phyloP scores from a whole-genome alignment of 2,113 vertebrate genomes.

The Zapus hudsonius region DNA sequence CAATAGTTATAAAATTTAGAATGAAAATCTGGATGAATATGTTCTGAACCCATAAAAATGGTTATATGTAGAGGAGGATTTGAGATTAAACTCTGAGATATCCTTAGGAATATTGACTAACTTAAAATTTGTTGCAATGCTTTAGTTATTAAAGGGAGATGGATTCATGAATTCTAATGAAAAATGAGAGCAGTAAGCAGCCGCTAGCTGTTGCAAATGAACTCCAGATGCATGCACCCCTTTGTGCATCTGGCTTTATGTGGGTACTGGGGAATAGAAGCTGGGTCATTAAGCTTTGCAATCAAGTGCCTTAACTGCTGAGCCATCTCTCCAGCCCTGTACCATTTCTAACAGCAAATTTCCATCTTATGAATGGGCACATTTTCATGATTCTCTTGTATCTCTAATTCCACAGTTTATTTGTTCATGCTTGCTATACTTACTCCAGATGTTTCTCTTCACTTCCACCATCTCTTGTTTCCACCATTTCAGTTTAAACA shows the following conservation, averaged over 20 bases:
- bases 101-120: background rate
- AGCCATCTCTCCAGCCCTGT: too few species aligned
- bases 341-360: background rate
- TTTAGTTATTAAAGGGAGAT: background rate
- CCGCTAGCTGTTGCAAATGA: too few species aligned
- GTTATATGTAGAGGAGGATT: background rate
- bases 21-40: background rate
- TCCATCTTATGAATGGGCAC: background rate
- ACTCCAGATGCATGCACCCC: too few species aligned
- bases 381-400: background rate
- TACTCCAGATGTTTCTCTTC: background rate
- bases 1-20: background rate
- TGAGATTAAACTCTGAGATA: background rate
- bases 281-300: too few species aligned
- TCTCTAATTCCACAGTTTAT: background rate
- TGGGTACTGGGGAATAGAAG: too few species aligned
- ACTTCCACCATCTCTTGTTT: background rate
- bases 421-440: background rate
- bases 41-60: background rate
- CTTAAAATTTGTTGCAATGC: background rate
- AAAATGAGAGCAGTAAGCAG: background rate
- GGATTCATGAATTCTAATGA: background rate
- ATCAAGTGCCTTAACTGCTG: too few species aligned
- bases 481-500: background rate
- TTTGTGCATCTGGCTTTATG: too few species aligned